These are phyloP conservation scores for Mythimna pallens DNA, from an alignment of 2,888 invertebrate genomes.

Conservation along the genomic window DNA sequence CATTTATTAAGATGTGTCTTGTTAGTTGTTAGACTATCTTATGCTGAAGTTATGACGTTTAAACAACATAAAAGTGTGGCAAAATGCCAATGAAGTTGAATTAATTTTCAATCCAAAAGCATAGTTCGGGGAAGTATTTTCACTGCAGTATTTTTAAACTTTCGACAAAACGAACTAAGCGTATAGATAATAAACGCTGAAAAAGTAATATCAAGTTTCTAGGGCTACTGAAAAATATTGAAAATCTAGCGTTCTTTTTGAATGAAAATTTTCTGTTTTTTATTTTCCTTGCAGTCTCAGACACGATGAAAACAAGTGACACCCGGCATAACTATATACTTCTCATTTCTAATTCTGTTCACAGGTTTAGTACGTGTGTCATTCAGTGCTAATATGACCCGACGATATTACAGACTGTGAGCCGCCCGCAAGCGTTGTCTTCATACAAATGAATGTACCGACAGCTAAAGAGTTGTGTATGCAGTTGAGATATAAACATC, in stretches of 20 bases:
- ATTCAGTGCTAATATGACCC: conserved; percentile 80
- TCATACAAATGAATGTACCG: conserved; percentile 82
- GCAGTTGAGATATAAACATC: conserved; percentile 14
- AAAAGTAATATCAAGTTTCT: conserved; percentile 18
- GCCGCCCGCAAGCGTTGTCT: conserved; percentile 75
- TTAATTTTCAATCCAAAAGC: neutral
- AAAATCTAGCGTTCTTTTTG: conserved; percentile 16
- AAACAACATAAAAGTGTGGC: neutral
- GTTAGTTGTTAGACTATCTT: neutral
- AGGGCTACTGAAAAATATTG: conserved; percentile 5
- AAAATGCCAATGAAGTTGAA: neutral
- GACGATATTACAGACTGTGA: conserved; percentile 81
- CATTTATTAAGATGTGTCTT: neutral
- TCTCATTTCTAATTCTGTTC: conserved; percentile 78
- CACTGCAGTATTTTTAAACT: neutral
- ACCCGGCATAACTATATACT: conserved; percentile 45
- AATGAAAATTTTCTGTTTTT: neutral
- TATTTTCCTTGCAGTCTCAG: conserved; percentile 23
- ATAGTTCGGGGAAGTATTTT: neutral
- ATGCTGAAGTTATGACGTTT: no score
- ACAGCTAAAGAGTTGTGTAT: conserved; percentile 4
- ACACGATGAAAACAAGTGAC: conserved; percentile 45
- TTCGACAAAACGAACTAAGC: neutral
- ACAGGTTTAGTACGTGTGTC: conserved; percentile 76
- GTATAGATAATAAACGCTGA: conserved; percentile 5